Evolutionary conservation across 2,113 vertebrate species (phyloP).

Genomic region (Lophius piscatorius): DNA sequence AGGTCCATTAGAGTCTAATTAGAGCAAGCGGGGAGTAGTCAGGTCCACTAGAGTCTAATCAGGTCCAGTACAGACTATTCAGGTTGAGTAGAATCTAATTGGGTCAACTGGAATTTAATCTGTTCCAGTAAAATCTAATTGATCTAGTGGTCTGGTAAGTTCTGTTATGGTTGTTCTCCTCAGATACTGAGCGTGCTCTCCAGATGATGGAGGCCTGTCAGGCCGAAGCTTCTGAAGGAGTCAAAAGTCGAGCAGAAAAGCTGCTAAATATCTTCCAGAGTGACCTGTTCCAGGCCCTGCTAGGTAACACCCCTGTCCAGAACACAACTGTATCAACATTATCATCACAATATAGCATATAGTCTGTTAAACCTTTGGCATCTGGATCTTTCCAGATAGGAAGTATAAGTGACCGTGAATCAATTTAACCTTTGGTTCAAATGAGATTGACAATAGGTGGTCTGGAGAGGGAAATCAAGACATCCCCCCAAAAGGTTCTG

Average conservation of each 20-base stretch:
- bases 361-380: too few species aligned
- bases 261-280: conserved; percentile 81
- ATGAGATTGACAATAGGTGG: too few species aligned
- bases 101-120: neutral
- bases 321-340: too few species aligned
- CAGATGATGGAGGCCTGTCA: conserved; percentile 76
- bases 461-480: too few species aligned
- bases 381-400: too few species aligned
- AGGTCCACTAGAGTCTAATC: neutral
- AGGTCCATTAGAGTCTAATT: neutral
- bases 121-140: neutral
- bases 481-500: too few species aligned
- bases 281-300: conserved; percentile 82
- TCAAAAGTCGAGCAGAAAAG: conserved; percentile 75
- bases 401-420: too few species aligned
- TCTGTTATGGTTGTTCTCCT: neutral
- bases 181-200: conserved; percentile 78
- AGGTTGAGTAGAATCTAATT: neutral
- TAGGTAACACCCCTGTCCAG: conserved; percentile 58
- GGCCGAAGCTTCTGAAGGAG: conserved; percentile 61
- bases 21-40: too few species aligned
- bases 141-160: too few species aligned
- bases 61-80: too few species aligned
- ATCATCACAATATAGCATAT: too few species aligned
- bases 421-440: too few species aligned